A percentile compares a stretch with the other conserved stretches of the same genome.
Conservation (phyloP, 2,797 vertebrate species). For the Danio tinwini region DNA sequence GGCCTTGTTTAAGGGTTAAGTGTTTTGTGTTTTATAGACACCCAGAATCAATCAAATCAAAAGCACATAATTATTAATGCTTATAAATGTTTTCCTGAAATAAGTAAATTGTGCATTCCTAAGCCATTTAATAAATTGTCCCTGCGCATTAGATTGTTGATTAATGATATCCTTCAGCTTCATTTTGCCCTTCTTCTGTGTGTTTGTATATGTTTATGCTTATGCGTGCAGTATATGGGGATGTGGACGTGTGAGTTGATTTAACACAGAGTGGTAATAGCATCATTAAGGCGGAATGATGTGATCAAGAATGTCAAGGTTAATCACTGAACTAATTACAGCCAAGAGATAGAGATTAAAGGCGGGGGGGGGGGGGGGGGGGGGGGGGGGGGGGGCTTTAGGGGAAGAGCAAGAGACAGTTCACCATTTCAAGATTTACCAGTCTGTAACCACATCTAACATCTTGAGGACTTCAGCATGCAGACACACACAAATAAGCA, state of each 20-base stretch:
- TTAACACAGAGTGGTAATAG: conserved; percentile 72
- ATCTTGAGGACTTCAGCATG: conserved; percentile 9
- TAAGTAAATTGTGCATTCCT: not conserved
- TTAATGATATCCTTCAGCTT: conserved; percentile 3
- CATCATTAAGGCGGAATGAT: conserved; percentile 68
- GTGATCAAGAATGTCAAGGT: conserved; percentile 73
- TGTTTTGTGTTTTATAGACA: conserved; percentile 8
- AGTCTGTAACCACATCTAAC: conserved; percentile 24
- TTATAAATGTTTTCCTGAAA: not conserved
- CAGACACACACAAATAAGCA: conserved; percentile 21
- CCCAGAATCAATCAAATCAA: not conserved
- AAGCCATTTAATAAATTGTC: not conserved
- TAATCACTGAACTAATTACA: conserved; percentile 73
- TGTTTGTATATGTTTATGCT: conserved; percentile 32
- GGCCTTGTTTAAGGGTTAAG: not conserved
- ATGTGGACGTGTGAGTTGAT: conserved; percentile 61
- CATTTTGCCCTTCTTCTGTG: not conserved
- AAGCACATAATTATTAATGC: not conserved
- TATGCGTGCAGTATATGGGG: conserved; percentile 7
- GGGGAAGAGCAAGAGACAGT: not conserved
- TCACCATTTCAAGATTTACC: conserved; percentile 22
- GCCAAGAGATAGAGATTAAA: conserved; percentile 50
- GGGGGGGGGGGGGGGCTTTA: no score
- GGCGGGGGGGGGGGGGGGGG: no score
- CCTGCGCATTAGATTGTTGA: conserved; percentile 1